Evolutionary conservation across 2,888 invertebrate genomes (phyloP).

Genomic region (Tupiocoris notatus): DNA sequence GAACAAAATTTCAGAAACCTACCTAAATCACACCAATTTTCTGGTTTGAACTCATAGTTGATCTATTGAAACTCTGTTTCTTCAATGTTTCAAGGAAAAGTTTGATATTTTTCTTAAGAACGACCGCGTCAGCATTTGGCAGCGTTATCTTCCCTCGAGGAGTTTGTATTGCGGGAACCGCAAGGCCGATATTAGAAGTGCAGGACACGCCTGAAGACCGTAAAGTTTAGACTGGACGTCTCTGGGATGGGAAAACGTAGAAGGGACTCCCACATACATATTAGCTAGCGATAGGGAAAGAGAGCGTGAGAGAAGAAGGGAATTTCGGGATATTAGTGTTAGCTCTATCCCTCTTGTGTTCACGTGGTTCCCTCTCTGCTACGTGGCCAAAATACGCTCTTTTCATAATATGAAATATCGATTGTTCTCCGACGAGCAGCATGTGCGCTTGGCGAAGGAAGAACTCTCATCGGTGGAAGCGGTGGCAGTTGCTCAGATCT

Average conservation of each 20-base stretch:
- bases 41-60: too few species aligned
- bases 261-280: conserved; percentile 44
- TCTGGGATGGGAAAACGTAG: conserved; percentile 16
- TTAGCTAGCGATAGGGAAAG: conserved; percentile 44
- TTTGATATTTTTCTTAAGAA: too few species aligned
- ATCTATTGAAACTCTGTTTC: too few species aligned
- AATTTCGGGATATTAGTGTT: conserved; percentile 44
- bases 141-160: too few species aligned
- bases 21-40: too few species aligned
- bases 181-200: conserved; percentile 41
- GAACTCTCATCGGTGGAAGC: background rate
- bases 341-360: background rate
- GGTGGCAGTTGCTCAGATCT: background rate
- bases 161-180: background rate
- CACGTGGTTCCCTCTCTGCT: conserved; percentile 15
- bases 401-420: conserved; percentile 49
- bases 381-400: conserved; percentile 48
- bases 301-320: conserved; percentile 23
- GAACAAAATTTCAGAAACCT: too few species aligned
- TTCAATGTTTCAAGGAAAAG: too few species aligned
- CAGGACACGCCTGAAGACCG: conserved; percentile 42
- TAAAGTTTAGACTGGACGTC: conserved; percentile 31
- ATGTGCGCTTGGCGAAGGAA: conserved; percentile 33
- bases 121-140: too few species aligned
- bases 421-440: conserved; percentile 43